These are phyloP conservation scores for Tenthredo notha DNA, from an alignment of 2,888 invertebrate genomes.

Conservation along the genomic window DNA sequence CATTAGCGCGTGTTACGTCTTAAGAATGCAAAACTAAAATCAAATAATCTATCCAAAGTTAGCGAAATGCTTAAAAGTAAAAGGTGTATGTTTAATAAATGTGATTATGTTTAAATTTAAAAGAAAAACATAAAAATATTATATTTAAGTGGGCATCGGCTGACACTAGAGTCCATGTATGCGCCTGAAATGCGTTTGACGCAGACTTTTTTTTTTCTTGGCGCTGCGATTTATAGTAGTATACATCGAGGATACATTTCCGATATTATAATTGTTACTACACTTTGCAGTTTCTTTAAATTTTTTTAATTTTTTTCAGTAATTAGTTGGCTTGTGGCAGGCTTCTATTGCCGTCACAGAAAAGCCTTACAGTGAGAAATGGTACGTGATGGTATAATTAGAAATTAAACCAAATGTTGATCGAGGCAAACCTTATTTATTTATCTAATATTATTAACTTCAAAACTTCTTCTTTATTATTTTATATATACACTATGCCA, in stretches of 20 bases:
- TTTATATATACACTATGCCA: constrained; percentile 12
- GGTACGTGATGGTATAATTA: constrained; percentile 14
- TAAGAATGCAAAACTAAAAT: constrained; percentile 30
- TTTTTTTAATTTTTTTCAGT: neutral
- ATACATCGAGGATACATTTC: neutral
- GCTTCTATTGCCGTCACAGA: neutral
- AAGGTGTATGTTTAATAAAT: constrained; percentile 39
- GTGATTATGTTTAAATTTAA: constrained; percentile 48
- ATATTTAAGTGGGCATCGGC: constrained; percentile 36
- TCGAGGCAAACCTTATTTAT: constrained; percentile 23
- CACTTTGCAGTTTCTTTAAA: neutral
- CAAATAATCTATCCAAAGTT: constrained; percentile 51
- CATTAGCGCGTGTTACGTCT: constrained; percentile 32
- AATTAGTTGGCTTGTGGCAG: neutral
- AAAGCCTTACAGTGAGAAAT: constrained; percentile 5
- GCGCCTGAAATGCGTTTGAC: constrained; percentile 33
- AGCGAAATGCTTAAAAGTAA: constrained; percentile 40
- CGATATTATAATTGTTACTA: constrained; percentile 8
- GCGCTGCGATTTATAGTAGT: neutral
- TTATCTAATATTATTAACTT: constrained; percentile 36
- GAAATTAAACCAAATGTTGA: constrained; percentile 33
- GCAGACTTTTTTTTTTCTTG: constrained; percentile 10
- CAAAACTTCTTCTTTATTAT: neutral
- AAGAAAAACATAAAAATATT: constrained; percentile 34
- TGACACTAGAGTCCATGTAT: constrained; percentile 11